Evolutionary conservation across 2,888 invertebrate species (phyloP).

Genomic region (Spodoptera picta): DNA sequence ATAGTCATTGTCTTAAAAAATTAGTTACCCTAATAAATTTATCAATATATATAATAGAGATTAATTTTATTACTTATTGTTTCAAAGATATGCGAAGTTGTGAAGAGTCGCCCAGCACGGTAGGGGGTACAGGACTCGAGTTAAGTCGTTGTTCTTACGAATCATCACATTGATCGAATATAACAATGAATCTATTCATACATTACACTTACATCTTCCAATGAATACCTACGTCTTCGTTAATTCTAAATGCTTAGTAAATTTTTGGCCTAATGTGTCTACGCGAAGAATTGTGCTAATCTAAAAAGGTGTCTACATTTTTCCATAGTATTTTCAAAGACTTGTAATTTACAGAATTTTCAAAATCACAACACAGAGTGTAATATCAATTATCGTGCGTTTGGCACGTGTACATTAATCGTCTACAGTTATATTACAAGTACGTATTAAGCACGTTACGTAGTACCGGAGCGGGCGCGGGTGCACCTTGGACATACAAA

Average conservation of each 20-base stretch:
- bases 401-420: slow-evolving; percentile 80
- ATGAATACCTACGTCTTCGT: slow-evolving; percentile 79
- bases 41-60: slow-evolving; percentile 86
- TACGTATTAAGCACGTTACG: slow-evolving; percentile 76
- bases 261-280: slow-evolving; percentile 84
- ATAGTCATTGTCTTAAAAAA: slow-evolving; percentile 89
- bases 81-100: slow-evolving; percentile 89
- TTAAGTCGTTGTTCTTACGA: slow-evolving; percentile 85
- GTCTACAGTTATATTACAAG: slow-evolving; percentile 79
- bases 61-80: slow-evolving; percentile 88
- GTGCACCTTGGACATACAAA: slow-evolving; percentile 79
- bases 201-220: slow-evolving; percentile 81
- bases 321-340: slow-evolving; percentile 79
- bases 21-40: slow-evolving; percentile 89
- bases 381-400: slow-evolving; percentile 87
- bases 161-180: slow-evolving; percentile 85
- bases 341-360: slow-evolving; percentile 88
- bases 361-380: slow-evolving; percentile 90
- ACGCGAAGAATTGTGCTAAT: slow-evolving; percentile 89
- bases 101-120: slow-evolving; percentile 78
- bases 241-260: slow-evolving; percentile 85
- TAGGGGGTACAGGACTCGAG: slow-evolving; percentile 74
- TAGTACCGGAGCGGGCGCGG: slow-evolving; percentile 46
- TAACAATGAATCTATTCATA: slow-evolving; percentile 84
- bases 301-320: slow-evolving; percentile 87